Evolutionary conservation across 2,113 vertebrate species (phyloP).

Genomic region (Dicaeum eximium): DNA sequence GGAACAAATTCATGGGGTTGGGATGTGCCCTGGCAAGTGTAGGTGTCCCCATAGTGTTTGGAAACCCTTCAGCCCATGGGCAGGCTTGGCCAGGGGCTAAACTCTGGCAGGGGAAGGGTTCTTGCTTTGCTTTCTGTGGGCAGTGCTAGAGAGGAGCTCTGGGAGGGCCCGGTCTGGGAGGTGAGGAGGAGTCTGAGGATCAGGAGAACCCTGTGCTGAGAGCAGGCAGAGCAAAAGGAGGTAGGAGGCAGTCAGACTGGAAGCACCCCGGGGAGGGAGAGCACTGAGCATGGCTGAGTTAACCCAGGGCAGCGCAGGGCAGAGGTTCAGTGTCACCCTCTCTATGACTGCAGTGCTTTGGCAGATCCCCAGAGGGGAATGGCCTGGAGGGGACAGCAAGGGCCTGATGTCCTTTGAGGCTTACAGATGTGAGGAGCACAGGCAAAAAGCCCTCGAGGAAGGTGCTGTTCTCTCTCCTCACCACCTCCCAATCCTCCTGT

Average conservation of each 20-base stretch:
- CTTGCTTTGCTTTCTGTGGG: neutral
- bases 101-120: neutral
- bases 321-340: neutral
- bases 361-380: neutral
- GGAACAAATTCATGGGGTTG: neutral
- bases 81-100: neutral
- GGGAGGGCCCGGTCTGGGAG: neutral
- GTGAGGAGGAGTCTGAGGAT: neutral
- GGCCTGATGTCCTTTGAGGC: neutral
- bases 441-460: neutral
- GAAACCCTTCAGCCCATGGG: neutral
- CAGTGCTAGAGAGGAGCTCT: rapidly evolving
- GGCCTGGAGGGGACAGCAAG: neutral
- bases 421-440: neutral
- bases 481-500: neutral
- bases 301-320: neutral
- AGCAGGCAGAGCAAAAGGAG: neutral
- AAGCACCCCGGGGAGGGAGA: neutral
- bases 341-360: neutral
- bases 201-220: neutral
- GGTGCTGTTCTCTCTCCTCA: neutral
- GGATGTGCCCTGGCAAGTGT: neutral
- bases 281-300: neutral
- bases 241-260: neutral
- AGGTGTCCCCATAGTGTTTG: neutral